Evolutionary conservation across 2,113 vertebrate species (phyloP), one percentile per base, ranked within the genome.

Genomic region (Zosterops borbonicus): DNA sequence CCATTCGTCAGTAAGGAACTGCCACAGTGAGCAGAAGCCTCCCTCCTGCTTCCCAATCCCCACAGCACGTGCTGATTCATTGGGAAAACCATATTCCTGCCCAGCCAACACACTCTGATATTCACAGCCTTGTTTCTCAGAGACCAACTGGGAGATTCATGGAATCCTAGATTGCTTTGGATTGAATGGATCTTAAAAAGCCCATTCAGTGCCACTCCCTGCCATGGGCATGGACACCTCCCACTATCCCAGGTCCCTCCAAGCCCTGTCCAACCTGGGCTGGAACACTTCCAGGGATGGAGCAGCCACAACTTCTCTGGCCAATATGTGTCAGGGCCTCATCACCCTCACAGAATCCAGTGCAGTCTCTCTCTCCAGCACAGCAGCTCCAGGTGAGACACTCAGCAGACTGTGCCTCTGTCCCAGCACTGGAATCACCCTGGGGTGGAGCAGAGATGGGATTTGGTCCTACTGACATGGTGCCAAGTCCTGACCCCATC

Each of bases 391-490:
- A 76, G 46, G 9, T 8, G 6, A 25, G 17, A 59, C 17, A 4
- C 9, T 2, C 35, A 25, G 44, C 14, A 5, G 9, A 37, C 44
- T 47, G 25, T n/a, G 58, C 64, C 47, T 73, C 70, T 46, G 14
- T 15, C 27, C 29, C 0, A 0, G 22, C 73, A 75, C 24, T 2
- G 2, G 31, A 49, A 71, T 47, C 31, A 59, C 18, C 5, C 9
- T 0, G 0, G 1, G 4, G 17, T 31, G 47, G 75, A 22, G 46
- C 0, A 1, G 50, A 74, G 50, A 11, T 55, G n/a, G 41, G 3
- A 8, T 23, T 5, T n/a, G n/a, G 56, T 9, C 68, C 50, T 44
- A 35, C 9, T 3, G 3, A 27, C 13, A 9, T 5, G 4, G 31
- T 42, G 46, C 62, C 0, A 0, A 20, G 31, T n/a, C 50, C 56